Percentiles rank a stretch among this genome's conserved stretches.
Conservation (phyloP, 2,888 invertebrate species). For the Coelinius sp. region DNA sequence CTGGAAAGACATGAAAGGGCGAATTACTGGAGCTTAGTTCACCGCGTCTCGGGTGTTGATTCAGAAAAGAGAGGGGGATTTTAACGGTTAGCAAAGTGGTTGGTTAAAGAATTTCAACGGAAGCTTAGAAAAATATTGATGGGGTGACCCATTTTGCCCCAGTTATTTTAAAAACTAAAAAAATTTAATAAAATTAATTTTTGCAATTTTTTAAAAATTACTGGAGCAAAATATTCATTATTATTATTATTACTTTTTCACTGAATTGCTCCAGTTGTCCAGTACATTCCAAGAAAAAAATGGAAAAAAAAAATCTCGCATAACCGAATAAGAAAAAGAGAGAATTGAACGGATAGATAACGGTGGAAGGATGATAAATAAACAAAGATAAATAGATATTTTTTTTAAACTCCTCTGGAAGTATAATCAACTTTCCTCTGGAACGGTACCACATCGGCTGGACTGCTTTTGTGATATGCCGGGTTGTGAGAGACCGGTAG, state of each 20-base stretch:
- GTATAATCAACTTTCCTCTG: conserved; percentile 17
- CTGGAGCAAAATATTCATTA: too few species aligned
- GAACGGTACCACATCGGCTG: background rate
- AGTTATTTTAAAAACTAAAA: too few species aligned
- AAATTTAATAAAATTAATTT: too few species aligned
- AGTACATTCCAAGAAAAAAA: background rate
- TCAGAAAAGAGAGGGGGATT: background rate
- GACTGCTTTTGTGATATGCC: background rate
- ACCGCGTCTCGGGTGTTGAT: conserved; percentile 12
- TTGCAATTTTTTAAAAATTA: too few species aligned
- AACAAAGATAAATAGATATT: conserved; percentile 7
- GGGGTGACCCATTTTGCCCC: too few species aligned
- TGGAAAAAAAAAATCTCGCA: background rate
- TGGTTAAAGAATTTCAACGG: background rate
- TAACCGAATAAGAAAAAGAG: background rate
- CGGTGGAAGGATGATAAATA: background rate
- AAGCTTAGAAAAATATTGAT: background rate
- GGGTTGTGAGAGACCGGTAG: background rate
- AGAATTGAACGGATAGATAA: background rate
- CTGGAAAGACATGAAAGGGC: conserved; percentile 10
- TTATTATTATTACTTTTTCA: too few species aligned
- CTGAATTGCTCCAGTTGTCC: too few species aligned
- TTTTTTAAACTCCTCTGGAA: background rate
- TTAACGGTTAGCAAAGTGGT: background rate
- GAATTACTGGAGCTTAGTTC: conserved; percentile 12